These are phyloP conservation scores for Rambutsinella grinnellia DNA, from an alignment of 2,888 invertebrate species.

Conservation along the genomic window DNA sequence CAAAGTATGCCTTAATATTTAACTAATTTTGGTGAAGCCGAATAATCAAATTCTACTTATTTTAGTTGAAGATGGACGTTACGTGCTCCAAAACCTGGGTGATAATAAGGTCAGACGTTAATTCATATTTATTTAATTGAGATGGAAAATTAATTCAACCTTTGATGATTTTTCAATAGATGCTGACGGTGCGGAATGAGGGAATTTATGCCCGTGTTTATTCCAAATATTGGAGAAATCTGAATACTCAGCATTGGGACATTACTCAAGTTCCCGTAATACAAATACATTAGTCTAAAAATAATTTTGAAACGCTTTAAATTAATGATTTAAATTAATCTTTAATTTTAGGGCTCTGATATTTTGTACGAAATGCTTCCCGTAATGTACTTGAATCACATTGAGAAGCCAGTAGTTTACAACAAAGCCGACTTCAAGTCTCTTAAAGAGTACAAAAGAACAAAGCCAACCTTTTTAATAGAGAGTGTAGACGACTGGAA, in stretches of 20 bases:
- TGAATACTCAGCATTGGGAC: slow-evolving; percentile 55
- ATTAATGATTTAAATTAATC: slow-evolving; percentile 1
- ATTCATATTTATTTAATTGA: neutral
- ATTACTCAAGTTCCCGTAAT: slow-evolving; percentile 52
- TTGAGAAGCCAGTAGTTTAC: slow-evolving; percentile 52
- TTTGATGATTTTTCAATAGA: slow-evolving; percentile 30
- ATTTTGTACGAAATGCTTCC: slow-evolving; percentile 52
- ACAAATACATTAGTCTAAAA: too few relatives aligned
- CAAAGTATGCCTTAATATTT: slow-evolving; percentile 40
- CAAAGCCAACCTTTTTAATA: slow-evolving; percentile 54
- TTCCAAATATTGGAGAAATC: slow-evolving; percentile 57
- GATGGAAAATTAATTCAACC: neutral
- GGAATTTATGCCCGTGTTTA: slow-evolving; percentile 47
- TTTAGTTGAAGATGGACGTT: slow-evolving; percentile 56
- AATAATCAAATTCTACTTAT: slow-evolving; percentile 2
- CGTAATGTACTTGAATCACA: slow-evolving; percentile 33
- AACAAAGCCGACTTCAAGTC: slow-evolving; percentile 45
- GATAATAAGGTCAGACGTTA: slow-evolving; percentile 50
- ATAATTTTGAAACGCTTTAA: too few relatives aligned
- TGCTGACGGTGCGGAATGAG: slow-evolving; percentile 48
- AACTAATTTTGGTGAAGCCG: neutral
- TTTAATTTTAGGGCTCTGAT: slow-evolving; percentile 48
- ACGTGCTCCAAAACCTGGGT: slow-evolving; percentile 57
- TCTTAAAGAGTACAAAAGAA: slow-evolving; percentile 37
- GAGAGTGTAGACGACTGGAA: slow-evolving; percentile 62